Evolutionary conservation across 2,113 vertebrate genomes (phyloP), one percentile per base, ranked within the genome.

Genomic region (Pelecanus crispus): DNA sequence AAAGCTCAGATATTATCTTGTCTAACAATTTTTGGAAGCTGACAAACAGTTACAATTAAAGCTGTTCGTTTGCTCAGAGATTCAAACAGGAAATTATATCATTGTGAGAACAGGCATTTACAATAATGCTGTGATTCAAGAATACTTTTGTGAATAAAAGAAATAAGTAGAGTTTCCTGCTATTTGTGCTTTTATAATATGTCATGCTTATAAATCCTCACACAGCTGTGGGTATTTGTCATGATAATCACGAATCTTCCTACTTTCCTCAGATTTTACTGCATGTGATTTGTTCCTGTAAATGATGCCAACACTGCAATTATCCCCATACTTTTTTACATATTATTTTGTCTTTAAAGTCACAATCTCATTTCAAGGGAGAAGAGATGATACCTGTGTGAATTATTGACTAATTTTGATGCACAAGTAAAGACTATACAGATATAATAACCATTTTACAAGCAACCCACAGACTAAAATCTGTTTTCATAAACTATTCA

Each of bases 191-290:
- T 92, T 97, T 92, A 70, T 79, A 88, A 75, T 62, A 87, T 87
- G 70, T 82, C n/a, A 75, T 70, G 50, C 50, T 68, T 91, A 91
- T 95, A 96, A 95, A 92, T 86, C 66, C 62, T 81, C 84, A 86
- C 73, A 94, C 94, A 95, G 95, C 96, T 97, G 96, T 92, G 89
- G 24, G 55, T 83, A 73, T 96, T 97, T 97, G 84, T 97, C 84
- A 95, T 95, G 91, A 91, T 92, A 97, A 97, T 95, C 66, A 77
- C 0, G 0, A 96, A 87, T 87, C 84, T 91, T 96, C 81, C 55
- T 77, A 95, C n/a, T 91, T 96, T 56, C 19, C 71, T 86, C 90
- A 88, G 80, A 88, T 92, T 92, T 82, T 93, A 79, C 49, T n/a
- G 52, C 44, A 31, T 81, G 25, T 65, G 36, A 85, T 88, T 90